Percentiles rank a stretch among this genome's conserved stretches.
These are phyloP conservation scores for Acronicta psi DNA, from an alignment of 2,888 invertebrate species.

Conservation along the genomic window DNA sequence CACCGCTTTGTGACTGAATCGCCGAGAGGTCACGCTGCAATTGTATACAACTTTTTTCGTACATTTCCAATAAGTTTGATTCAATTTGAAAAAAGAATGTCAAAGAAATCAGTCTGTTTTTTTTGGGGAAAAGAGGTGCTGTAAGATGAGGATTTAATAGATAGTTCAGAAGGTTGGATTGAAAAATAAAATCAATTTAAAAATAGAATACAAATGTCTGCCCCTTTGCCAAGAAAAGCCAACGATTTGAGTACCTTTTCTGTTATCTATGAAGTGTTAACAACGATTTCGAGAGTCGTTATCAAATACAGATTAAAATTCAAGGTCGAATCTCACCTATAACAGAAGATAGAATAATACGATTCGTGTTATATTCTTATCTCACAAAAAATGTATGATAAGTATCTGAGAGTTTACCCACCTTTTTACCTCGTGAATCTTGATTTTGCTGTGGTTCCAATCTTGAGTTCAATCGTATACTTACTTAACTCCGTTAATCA, in stretches of 20 bases:
- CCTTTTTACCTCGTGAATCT: no score
- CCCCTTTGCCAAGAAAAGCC: background rate
- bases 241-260: slow-evolving; percentile 4
- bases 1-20: slow-evolving; percentile 83
- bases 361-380: slow-evolving; percentile 20
- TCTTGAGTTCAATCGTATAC: background rate
- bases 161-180: slow-evolving; percentile 3
- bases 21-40: slow-evolving; percentile 74
- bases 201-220: slow-evolving; percentile 24
- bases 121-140: background rate
- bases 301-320: slow-evolving; percentile 36
- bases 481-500: background rate
- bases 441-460: background rate
- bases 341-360: slow-evolving; percentile 32
- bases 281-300: slow-evolving; percentile 31
- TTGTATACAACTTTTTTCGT: slow-evolving; percentile 56
- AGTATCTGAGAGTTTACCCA: background rate
- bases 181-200: slow-evolving; percentile 22
- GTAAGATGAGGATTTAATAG: slow-evolving; percentile 5
- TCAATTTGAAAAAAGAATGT: slow-evolving; percentile 38
- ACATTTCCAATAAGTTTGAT: slow-evolving; percentile 50
- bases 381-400: slow-evolving; percentile 17
- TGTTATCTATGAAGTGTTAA: slow-evolving; percentile 36
- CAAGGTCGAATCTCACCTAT: slow-evolving; percentile 51
- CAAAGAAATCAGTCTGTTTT: slow-evolving; percentile 21